A percentile compares a stretch with the other conserved stretches of the same genome.
These are phyloP conservation scores for Phaenicophaeus curvirostris DNA, from an alignment of 2,797 vertebrate species.

Conservation along the genomic window DNA sequence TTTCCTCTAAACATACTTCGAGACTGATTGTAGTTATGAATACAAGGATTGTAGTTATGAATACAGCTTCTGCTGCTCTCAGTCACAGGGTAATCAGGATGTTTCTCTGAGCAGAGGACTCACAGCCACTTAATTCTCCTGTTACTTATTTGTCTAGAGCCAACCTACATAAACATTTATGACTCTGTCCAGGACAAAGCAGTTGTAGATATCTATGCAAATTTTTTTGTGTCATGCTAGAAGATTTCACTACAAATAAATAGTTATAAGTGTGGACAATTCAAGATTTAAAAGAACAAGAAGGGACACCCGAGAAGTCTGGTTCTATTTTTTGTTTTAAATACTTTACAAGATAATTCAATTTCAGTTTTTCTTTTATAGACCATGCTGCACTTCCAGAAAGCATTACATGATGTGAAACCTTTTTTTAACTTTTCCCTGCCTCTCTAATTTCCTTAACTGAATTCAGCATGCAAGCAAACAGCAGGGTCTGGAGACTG, in stretches of 20 bases:
- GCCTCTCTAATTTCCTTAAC: background rate
- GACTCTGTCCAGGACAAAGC: background rate
- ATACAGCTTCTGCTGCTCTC: background rate
- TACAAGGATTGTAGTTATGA: accelerated
- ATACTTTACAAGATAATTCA: background rate
- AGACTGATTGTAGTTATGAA: background rate
- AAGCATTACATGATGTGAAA: background rate
- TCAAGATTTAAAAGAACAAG: background rate
- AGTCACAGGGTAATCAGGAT: accelerated
- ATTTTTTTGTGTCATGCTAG: background rate
- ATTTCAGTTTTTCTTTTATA: background rate
- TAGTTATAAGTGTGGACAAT: background rate
- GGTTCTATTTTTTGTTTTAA: background rate
- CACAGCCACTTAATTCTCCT: background rate
- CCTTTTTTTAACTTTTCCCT: background rate
- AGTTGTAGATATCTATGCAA: background rate
- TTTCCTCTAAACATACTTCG: background rate
- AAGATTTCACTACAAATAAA: background rate
- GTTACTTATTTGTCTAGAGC: background rate
- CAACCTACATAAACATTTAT: background rate
- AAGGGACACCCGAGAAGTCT: background rate
- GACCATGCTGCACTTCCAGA: background rate
- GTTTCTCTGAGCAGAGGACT: background rate
- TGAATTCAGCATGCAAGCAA: background rate
- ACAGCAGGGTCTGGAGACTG: background rate